Conservation (phyloP, 2,113 vertebrate species). For the Tetrax tetrax region DNA sequence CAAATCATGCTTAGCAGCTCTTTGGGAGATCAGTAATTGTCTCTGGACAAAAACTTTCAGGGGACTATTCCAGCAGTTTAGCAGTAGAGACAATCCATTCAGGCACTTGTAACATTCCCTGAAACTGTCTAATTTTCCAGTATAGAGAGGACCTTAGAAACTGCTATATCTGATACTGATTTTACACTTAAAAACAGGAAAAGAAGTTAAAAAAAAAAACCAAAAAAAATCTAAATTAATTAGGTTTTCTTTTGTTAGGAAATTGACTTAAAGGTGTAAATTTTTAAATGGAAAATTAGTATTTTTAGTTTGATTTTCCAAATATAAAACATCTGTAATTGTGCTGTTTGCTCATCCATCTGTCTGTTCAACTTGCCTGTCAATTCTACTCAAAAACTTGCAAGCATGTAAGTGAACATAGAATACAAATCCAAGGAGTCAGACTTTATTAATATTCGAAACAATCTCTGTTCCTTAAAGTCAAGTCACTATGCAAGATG, state of each 20-base stretch:
- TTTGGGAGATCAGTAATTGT: neutral
- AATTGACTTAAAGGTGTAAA: neutral
- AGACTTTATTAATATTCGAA: neutral
- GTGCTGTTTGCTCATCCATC: neutral
- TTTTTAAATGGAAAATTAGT: neutral
- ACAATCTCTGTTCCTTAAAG: neutral
- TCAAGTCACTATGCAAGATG: neutral
- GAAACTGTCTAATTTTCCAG: neutral
- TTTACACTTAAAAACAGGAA: neutral
- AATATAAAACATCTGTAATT: neutral
- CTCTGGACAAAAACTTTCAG: neutral
- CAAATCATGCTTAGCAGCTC: neutral
- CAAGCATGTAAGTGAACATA: neutral
- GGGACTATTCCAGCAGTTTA: neutral
- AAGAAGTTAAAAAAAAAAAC: neutral
- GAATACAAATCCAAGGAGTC: neutral
- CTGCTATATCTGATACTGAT: neutral
- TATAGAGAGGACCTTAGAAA: neutral
- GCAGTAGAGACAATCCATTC: neutral
- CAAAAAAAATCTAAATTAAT: neutral
- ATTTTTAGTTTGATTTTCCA: neutral
- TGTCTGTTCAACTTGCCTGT: neutral
- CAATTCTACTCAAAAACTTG: neutral
- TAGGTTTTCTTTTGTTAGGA: neutral
- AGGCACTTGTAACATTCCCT: neutral